Conservation (phyloP, 2,797 vertebrate species). For the Poecilia velifera region DNA sequence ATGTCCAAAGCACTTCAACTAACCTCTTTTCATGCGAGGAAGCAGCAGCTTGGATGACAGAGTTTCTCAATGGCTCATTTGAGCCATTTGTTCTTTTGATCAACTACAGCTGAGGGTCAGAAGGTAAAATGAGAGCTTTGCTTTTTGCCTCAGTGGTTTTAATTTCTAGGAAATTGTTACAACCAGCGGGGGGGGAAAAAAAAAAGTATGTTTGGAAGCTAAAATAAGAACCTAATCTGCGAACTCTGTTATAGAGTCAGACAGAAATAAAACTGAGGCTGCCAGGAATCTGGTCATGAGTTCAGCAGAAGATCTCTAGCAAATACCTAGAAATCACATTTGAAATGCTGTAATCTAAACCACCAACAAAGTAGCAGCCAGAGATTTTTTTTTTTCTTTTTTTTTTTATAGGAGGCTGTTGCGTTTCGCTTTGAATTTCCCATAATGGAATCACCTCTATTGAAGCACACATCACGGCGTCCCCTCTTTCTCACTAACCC, state of each 20-base stretch:
- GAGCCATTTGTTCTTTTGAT: too few relatives aligned
- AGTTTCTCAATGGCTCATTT: not conserved
- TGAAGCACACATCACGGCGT: conserved; percentile 7
- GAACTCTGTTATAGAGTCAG: not conserved
- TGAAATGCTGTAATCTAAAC: not conserved
- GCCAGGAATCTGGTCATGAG: not conserved
- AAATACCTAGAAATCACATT: conserved; percentile 1
- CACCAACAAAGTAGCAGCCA: not conserved
- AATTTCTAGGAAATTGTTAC: not conserved
- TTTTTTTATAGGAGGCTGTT: not conserved
- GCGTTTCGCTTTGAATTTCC: conserved; percentile 13
- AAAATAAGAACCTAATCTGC: not conserved
- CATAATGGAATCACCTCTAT: conserved; percentile 26
- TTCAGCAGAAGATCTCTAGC: not conserved
- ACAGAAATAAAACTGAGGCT: not conserved
- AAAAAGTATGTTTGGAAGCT: not conserved
- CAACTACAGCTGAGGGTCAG: not conserved
- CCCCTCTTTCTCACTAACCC: conserved; percentile 31
- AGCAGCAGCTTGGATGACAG: not conserved
- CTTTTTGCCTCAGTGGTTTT: not conserved
- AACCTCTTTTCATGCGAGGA: not conserved
- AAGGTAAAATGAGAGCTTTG: not conserved
- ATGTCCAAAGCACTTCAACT: not conserved
- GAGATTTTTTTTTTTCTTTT: not conserved
- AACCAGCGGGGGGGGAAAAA: not conserved